Evolutionary conservation across 2,888 invertebrate species (phyloP), one percentile per base, ranked within the genome.

Genomic region (Himalopsyche tibetana): DNA sequence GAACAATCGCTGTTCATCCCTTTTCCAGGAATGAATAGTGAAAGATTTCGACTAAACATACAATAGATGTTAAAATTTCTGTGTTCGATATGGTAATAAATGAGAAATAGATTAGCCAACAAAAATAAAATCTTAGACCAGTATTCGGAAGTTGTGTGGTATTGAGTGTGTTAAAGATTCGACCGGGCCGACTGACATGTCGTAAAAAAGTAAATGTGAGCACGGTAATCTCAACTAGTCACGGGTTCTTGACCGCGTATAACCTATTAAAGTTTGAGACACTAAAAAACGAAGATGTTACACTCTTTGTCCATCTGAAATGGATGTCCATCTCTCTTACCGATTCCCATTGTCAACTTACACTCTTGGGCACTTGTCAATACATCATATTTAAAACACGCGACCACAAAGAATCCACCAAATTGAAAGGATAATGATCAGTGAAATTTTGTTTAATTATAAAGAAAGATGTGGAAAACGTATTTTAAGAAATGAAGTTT

Each of bases 241-340:
- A 15, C 85, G 85, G 87, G 87, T 85, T 87, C 87, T 87, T 87
- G 87, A 87, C 87, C 87, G 87, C 87, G 84, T 85, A 84, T 87
- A 87, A 87, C 87, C 87, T 85, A 87, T 87, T 85, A 87, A 87
- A 82, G 85, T 85, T 87, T 85, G 85, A 87, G 85, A 85, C 84
- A 84, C 82, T 85, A 85, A 87, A 87, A 87, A 87, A 87, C 84
- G 80, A 85, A 85, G 82, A 85, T 85, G 85, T 36, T 74, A 74
- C 74, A 74, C 74, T 74, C 74, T 74, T 74, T 74, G 74, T 74
- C 74, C 74, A 74, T 74, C 74, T 74, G 74, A 74, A 74, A 36
- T 74, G 36, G 74, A 74, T 74, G 74, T 74, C 74, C 74, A 74
- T 74, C 38, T 74, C 74, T 74, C 15, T 28, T 11, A 74, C 28